Evolutionary conservation across 2,797 vertebrate species (phyloP), one percentile per base, ranked within the genome.

Genomic region (Morelia viridis): DNA sequence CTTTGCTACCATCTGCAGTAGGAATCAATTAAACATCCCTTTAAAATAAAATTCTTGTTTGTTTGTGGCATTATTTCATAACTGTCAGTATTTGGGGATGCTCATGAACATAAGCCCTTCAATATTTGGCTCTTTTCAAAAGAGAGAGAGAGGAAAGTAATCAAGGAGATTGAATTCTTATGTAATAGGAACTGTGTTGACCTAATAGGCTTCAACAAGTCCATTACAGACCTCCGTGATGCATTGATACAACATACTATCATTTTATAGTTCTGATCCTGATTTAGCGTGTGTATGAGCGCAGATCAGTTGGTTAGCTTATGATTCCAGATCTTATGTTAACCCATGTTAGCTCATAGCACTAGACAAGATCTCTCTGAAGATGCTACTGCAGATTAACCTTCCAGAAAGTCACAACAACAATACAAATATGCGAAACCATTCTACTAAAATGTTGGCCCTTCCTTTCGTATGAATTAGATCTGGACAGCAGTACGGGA

Each of bases 61-160:
- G 31, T 86, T 71, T 91, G n/a, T 57, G 56, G 56, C 71, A 91
- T 91, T 87, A 87, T 87, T 91, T 56, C 58, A 92, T 80, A 61
- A 88, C 85, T 87, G 62, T 71, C 65, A 87, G n/a, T 71, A 46
- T 91, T 76, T 80, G 91, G 41, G 41, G 12, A 91, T 56, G 86
- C 31, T 83, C 24, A 28, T 58, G 12, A 76, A 80, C 61, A 2
- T 41, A 41, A 41, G 35, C 35, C 41, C 8, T 88, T 50, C 17
- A 41, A 60, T 41, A 80, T 91, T 68, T 61, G 65, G 85, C 19
- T 91, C 35, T 15, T 71, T 87, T 65, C 4, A 87, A 53, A 58
- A 62, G 41, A 31, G 56, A 26, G n/a, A 41, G 76, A 86, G 35
- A 24, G 53, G 13, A 10, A n/a, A 71, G 50, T 64, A 22, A 68